A percentile compares a stretch with the other conserved stretches of the same genome.
These are phyloP conservation scores for Chionoecetes opilio DNA, from an alignment of 1,140 invertebrate species.

Conservation along the genomic window DNA sequence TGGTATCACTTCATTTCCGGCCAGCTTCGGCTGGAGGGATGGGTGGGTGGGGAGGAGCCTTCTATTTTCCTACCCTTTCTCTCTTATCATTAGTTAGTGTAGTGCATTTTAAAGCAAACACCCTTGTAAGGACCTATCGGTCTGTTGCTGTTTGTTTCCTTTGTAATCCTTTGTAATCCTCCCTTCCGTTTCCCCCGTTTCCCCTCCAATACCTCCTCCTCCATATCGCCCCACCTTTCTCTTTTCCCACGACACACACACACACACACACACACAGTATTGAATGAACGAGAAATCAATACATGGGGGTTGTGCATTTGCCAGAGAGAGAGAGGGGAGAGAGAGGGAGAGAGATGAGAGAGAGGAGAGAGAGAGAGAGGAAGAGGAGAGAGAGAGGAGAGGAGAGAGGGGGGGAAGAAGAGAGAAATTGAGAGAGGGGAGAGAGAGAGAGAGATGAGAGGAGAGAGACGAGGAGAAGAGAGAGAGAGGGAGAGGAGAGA, in stretches of 20 bases:
- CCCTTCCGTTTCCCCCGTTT: not conserved
- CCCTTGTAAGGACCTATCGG: no score
- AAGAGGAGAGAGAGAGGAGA: constrained; percentile 21
- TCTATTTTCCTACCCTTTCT: no score
- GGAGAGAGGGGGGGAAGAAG: not conserved
- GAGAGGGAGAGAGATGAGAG: not conserved
- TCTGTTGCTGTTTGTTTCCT: no score
- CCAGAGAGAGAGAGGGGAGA: not conserved
- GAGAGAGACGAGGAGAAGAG: not conserved
- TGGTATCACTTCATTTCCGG: no score
- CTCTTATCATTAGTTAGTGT: no score
- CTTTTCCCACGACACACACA: constrained; percentile 35
- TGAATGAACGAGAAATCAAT: constrained; percentile 22
- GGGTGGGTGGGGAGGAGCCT: no score
- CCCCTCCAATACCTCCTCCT: no score
- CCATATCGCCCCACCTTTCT: not conserved
- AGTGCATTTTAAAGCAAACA: no score
- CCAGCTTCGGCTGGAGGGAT: no score
- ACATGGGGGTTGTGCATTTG: not conserved
- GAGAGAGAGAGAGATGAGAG: not conserved
- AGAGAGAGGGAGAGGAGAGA: not conserved
- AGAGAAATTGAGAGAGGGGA: not conserved
- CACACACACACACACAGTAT: constrained; percentile 48
- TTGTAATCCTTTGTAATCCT: no score
- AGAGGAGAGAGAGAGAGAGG: no score